Evolutionary conservation across 2,888 invertebrate species (phyloP), one percentile per base, ranked within the genome.

Genomic region (Falcaria lacertinaria): DNA sequence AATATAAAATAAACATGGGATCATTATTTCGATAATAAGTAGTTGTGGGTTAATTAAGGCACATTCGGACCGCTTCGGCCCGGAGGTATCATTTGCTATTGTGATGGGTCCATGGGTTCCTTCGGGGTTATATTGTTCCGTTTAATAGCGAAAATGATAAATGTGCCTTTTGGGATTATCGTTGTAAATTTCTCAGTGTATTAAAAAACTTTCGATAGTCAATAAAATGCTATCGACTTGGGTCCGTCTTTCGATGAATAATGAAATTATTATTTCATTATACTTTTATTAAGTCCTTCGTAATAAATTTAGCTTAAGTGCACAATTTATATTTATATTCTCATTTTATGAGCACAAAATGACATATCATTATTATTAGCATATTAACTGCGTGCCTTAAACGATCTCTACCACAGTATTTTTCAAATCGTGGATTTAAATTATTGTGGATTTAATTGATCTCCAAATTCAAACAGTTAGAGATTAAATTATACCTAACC

Each of bases 81-180:
- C 82, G 67, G 63, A 82, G 82, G 84, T 84, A 87, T 85, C 84
- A 85, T 86, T 88, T 81, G 80, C 82, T 85, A 80, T 89, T 88
- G 87, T 87, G 78, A 82, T 76, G 76, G 74, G 76, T 79, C 79
- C 77, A 74, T 79, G 70, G 76, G 72, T 75, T 87, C 82, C 85
- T 88, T 80, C 75, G 81, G 82, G 86, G 77, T 78, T 74, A 84
- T 87, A 81, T 85, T 81, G 77, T 70, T 77, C 68, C 59, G 57
- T 76, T 71, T 87, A 87, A 88, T 87, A 81, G 85, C 85, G 74
- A 82, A 88, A 86, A 88, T 88, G 88, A 89, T 87, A 85, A 89
- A 89, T 88, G 87, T 68, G 66, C 69, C 81, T 70, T 65, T 67
- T 52, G 82, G 80, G 82, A 65, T 68, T 66, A 57, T 62, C 60